Base-by-base conservation (phyloP, 2,113 vertebrate species). In the Mastomys natalensis region DNA sequence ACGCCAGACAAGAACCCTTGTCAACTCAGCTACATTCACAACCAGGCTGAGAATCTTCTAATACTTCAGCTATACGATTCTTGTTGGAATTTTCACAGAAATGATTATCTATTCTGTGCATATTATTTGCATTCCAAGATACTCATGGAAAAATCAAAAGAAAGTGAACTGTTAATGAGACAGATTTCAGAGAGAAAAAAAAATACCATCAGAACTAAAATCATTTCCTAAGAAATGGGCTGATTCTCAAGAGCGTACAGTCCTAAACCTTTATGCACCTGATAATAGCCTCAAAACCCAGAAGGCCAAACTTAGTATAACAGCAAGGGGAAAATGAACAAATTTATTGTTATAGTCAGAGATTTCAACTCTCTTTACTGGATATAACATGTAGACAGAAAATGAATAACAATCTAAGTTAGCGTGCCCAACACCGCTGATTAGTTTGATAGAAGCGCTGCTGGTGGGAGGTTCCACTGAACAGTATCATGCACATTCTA, bases 121-220 rank as follows among this genome's bases (percentile, higher is more conserved):
- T 40, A 45, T 62, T 74, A 76, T 87, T 85, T 96, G 37, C 21
- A 89, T 22, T 85, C 22, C 78, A 66, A 68, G 55, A 60, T 64
- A 81, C 9, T 88, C 31, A 70, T 55, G 62, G 80, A 84, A 84
- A 93, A 88, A 81, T n/a, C 4, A 45, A 73, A 91, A 91, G 45
- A 76, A 82, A 96, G 45, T 68, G 13, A 81, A 77, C 6, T 78
- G 64, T 2, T 45, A 93, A 60, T 77, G n/a, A 72, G 74, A 86
- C 5, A 90, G 72, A 89, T 87, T 94, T 85, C 53, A 93, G 66
- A 91, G 34, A 64, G 92, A 95, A 92, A 31, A 91, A 93, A 78
- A 90, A 22, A 60, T 60, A 43, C 3, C 3, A 40, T 9, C 24
- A 73, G 22, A 76, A 58, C 37, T 95, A 72, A 93, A 87, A 80